Evolutionary conservation across 1,140 invertebrate genomes (phyloP).

Genomic region (Ephestia elutella): DNA sequence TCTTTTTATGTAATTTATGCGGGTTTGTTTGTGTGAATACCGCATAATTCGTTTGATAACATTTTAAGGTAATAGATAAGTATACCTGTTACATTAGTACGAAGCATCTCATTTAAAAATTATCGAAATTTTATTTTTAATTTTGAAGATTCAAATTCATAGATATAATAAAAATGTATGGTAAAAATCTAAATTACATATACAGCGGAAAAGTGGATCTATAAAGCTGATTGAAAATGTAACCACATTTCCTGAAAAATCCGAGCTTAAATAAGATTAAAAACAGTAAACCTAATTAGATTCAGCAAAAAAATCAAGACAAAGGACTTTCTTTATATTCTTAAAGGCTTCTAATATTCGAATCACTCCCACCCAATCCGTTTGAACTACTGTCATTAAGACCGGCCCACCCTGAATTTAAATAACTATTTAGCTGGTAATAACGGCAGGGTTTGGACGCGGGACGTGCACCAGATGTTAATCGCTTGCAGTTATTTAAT

Average conservation of each 20-base stretch:
- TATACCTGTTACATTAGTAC: too few species aligned
- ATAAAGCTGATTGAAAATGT: too few species aligned
- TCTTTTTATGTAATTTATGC: too few species aligned
- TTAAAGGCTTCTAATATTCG: constrained; percentile 16
- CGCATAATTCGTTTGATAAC: too few species aligned
- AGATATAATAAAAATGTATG: too few species aligned
- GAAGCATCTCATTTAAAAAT: too few species aligned
- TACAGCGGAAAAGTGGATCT: too few species aligned
- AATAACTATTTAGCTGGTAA: constrained; percentile 51
- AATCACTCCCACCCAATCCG: constrained; percentile 20
- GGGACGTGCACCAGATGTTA: constrained; percentile 49
- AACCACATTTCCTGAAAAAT: neutral
- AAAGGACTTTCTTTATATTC: neutral
- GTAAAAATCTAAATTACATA: too few species aligned
- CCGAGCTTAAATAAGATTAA: neutral
- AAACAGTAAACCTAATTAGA: neutral
- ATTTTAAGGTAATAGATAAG: too few species aligned
- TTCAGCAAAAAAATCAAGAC: neutral
- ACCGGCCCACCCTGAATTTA: constrained; percentile 40
- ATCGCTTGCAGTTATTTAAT: constrained; percentile 55
- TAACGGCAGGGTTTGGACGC: constrained; percentile 23
- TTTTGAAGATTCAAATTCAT: too few species aligned
- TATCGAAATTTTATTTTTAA: too few species aligned
- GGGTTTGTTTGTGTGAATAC: too few species aligned
- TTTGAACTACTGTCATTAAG: constrained; percentile 30